Percentiles rank a stretch among this genome's conserved stretches.
Evolutionary conservation across 2,888 invertebrate genomes (phyloP).

Genomic region (Eilema sororculum): DNA sequence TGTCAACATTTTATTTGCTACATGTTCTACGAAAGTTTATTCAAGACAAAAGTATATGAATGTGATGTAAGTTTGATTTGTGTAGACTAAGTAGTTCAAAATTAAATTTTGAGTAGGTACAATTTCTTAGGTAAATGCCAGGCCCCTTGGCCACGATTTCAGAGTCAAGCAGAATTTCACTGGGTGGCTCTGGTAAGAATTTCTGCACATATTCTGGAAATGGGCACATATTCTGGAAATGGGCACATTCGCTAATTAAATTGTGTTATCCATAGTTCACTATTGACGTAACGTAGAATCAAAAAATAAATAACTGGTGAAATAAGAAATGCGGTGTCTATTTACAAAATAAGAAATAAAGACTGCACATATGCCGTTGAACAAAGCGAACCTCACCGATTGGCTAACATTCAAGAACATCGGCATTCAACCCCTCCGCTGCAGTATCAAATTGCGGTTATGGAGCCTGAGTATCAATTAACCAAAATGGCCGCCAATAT

Average conservation of each 20-base stretch:
- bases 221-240: too few relatives aligned
- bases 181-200: background rate
- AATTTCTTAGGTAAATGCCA: too few relatives aligned
- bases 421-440: conserved; percentile 60
- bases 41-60: too few relatives aligned
- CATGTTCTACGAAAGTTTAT: too few relatives aligned
- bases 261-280: too few relatives aligned
- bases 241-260: too few relatives aligned
- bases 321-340: conserved; percentile 21
- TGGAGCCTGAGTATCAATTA: conserved; percentile 69
- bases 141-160: too few relatives aligned
- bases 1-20: too few relatives aligned
- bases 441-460: conserved; percentile 67
- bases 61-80: too few relatives aligned
- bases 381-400: conserved; percentile 50
- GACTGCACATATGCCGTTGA: conserved; percentile 30
- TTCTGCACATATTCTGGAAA: background rate
- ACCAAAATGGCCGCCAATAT: conserved; percentile 66
- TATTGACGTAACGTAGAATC: background rate
- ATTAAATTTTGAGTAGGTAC: too few relatives aligned
- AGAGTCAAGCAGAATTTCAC: background rate
- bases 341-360: conserved; percentile 32
- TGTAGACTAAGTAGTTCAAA: too few relatives aligned
- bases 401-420: conserved; percentile 61
- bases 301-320: background rate